Base-by-base conservation (phyloP, 2,888 invertebrate species). In the Gonocerus acuteangulatus region DNA sequence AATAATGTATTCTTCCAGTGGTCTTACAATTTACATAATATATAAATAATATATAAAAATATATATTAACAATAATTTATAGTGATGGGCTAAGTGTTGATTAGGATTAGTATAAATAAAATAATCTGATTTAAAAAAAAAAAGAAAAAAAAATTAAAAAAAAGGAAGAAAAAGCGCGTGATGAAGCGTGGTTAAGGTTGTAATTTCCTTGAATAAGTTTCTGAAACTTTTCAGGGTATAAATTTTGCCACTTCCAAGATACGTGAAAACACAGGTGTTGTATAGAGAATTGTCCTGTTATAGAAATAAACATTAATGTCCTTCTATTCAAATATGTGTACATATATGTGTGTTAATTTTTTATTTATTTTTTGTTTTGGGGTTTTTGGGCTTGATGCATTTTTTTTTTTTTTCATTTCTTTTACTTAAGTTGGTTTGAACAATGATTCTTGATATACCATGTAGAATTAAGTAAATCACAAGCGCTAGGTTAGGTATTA, bases 1-100 rank as follows among this genome's bases (percentile, higher is more conserved):
- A 65, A 61, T 54, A 54, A 62, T 65, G 65, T 65, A 65, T 65
- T 65, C 65, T 65, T 65, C 65, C 65, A 65, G 65, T 62, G 65
- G 65, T 65, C 63, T 65, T 65, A 63, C 56, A 62, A 45, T 39
- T 45, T 44, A 63, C 48, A 48, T 61, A 47, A 45, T 52, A 59
- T 45, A 62, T 42, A 62, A 18, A 54, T 58, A 48, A 60, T 56
- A 62, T 62, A 60, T 52, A 34, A 57, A 62, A 56, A 45, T 57
- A 61, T 47, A 64, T 49, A 62, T 62, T 62, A 57, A 60, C 56
- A 62, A 60, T 64, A 56, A 62, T 48, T 62, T 59, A 63, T 56
- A 54, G 47, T 62, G 64, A 62, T 64, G 64, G 62, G 62, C 48
- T 62, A 60, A 60, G 44, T 51, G 59, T 60, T 60, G 42, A 48